A percentile compares a stretch with the other conserved stretches of the same genome.
These are phyloP conservation scores for Helogale parvula DNA, from an alignment of 2,113 vertebrate species.

Conservation along the genomic window DNA sequence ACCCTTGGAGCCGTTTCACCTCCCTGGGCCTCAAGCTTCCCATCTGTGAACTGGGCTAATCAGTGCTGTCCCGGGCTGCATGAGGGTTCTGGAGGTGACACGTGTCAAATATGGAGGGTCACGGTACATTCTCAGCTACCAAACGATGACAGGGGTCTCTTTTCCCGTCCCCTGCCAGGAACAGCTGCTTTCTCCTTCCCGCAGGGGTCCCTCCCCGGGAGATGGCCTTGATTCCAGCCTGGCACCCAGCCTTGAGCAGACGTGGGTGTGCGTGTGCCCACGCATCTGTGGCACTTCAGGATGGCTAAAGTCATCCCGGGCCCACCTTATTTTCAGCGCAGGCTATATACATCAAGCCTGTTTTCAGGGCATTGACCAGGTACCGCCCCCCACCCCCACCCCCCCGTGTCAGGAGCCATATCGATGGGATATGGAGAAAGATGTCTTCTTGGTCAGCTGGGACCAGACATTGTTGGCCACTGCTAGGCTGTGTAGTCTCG, in stretches of 20 bases:
- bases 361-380: background rate
- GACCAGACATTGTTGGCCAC: background rate
- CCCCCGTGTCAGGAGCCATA: background rate
- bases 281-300: no score
- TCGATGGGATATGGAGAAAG: background rate
- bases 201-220: background rate
- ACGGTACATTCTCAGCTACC: background rate
- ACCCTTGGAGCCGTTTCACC: background rate
- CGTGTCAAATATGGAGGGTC: rapidly evolving
- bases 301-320: background rate
- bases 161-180: background rate
- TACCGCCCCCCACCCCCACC: background rate
- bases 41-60: background rate
- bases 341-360: background rate
- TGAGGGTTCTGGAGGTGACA: background rate
- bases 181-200: background rate
- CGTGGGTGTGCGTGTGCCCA: rapidly evolving
- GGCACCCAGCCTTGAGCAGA: no score
- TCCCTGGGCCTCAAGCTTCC: background rate
- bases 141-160: background rate
- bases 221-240: background rate
- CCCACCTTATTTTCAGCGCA: background rate
- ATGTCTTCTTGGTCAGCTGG: background rate
- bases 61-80: background rate
- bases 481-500: background rate